phyloP scores from a whole-genome alignment of 2,888 invertebrate genomes.

The Sphinx pinastri region DNA sequence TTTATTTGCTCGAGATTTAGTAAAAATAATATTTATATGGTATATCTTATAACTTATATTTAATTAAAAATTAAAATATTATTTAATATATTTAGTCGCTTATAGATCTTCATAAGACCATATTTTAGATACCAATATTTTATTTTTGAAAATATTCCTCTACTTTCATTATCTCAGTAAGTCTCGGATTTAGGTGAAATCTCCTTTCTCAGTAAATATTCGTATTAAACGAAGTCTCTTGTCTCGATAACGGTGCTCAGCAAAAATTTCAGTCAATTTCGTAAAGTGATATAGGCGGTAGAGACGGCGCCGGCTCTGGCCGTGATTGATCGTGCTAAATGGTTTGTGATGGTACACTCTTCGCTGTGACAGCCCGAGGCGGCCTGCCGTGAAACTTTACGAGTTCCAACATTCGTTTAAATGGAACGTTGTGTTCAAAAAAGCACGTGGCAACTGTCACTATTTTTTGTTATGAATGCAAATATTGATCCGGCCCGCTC shows the following conservation, averaged over 20 bases:
- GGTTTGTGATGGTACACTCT: conserved; percentile 57
- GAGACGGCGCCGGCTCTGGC: conserved; percentile 52
- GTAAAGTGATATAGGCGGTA: conserved; percentile 65
- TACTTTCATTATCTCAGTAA: conserved; percentile 30
- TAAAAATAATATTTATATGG: too few relatives aligned
- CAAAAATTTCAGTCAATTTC: conserved; percentile 64
- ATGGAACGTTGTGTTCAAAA: conserved; percentile 17
- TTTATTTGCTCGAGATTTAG: too few relatives aligned
- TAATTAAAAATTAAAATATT: too few relatives aligned
- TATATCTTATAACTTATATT: too few relatives aligned
- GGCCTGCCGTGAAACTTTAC: conserved; percentile 66
- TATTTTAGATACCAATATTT: neutral
- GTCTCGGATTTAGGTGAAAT: conserved; percentile 31
- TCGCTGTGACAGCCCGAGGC: conserved; percentile 53
- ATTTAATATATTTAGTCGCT: too few relatives aligned
- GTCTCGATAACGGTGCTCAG: conserved; percentile 41
- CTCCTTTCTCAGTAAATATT: conserved; percentile 20
- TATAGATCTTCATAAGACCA: too few relatives aligned
- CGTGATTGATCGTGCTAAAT: conserved; percentile 75
- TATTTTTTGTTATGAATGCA: conserved; percentile 9
- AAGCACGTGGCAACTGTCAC: conserved; percentile 7
- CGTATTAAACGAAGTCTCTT: conserved; percentile 20
- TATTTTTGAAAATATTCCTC: neutral
- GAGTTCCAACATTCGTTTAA: conserved; percentile 41
- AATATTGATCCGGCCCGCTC: conserved; percentile 11